Conservation (phyloP, 1,140 invertebrate species). For the Neelides sp. region DNA sequence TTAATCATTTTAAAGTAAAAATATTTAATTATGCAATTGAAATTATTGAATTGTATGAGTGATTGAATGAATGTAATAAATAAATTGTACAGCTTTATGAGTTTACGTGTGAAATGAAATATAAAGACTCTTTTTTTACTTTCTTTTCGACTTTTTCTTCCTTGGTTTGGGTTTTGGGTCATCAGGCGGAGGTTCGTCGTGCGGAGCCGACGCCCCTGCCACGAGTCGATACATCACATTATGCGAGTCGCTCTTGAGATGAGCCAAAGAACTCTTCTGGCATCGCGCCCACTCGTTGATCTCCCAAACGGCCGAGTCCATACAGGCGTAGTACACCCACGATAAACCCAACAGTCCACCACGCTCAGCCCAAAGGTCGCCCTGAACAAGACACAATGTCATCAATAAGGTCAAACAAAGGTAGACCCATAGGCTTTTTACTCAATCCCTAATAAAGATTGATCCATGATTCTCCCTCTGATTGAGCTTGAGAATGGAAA, state of each 20-base stretch:
- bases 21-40: no score
- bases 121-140: no score
- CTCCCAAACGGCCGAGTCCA: slow-evolving; percentile 86
- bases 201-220: slow-evolving; percentile 12
- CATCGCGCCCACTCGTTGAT: slow-evolving; percentile 92
- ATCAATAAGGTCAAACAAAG: slow-evolving; percentile 13
- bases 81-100: no score
- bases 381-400: slow-evolving; percentile 43
- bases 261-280: slow-evolving; percentile 67
- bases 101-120: no score
- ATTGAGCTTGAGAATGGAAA: background rate
- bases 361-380: slow-evolving; percentile 90
- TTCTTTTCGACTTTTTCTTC: no score
- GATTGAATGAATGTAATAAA: no score
- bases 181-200: slow-evolving; percentile 1
- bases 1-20: no score
- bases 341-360: slow-evolving; percentile 63
- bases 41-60: no score
- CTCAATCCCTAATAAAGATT: slow-evolving; percentile 8
- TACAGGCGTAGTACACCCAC: slow-evolving; percentile 91
- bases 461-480: slow-evolving; percentile 5
- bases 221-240: slow-evolving; percentile 84
- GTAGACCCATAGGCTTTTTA: background rate
- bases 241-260: slow-evolving; percentile 66
- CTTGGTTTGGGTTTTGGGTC: no score